Evolutionary conservation across 2,797 vertebrate genomes (phyloP), one percentile per base, ranked within the genome.

Genomic region (Rhodeus uyekii): DNA sequence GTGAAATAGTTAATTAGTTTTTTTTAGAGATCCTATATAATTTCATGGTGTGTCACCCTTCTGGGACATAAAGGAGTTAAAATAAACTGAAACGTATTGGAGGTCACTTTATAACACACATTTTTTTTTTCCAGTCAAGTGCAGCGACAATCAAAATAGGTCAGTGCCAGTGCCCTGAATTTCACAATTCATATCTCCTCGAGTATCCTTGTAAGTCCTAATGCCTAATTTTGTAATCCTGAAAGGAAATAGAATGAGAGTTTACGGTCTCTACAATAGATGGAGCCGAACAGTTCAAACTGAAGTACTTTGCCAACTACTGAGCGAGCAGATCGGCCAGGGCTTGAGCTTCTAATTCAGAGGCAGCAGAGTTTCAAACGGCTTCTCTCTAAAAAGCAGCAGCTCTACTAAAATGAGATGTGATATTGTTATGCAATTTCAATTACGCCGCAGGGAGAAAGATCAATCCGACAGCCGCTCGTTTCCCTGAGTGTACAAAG

Each of bases 361-460:
- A 73, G 32, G 32, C 32, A 63, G 29, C 38, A 36, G n/a, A 16
- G 34, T 76, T 60, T 77, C 64, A 27, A 53, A 32, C 68, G 64
- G 44, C 79, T 63, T 83, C 80, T 63, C 34, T 58, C 53, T n/a
- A n/a, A 67, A 71, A 78, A 77, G 60, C 67, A 34, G 76, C 42
- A 69, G 65, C 58, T 77, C 65, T 27, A 80, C 78, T 64, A 65
- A 81, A 81, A 81, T 63, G 77, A 77, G 78, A 83, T 48, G 63
- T 71, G 75, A 78, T 69, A 78, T 79, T 85, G 68, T 75, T 71
- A 82, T n/a, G 46, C 72, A 58, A 86, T 84, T 86, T 65, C 85
- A 85, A 78, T 80, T 87, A 73, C 24, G 71, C 84, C 81, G 32
- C 38, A 48, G 77, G 58, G 64, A 68, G 76, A 80, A 46, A 44